Evolutionary conservation across 2,113 vertebrate species (phyloP), one percentile per base, ranked within the genome.

Genomic region (Cebus imitator): DNA sequence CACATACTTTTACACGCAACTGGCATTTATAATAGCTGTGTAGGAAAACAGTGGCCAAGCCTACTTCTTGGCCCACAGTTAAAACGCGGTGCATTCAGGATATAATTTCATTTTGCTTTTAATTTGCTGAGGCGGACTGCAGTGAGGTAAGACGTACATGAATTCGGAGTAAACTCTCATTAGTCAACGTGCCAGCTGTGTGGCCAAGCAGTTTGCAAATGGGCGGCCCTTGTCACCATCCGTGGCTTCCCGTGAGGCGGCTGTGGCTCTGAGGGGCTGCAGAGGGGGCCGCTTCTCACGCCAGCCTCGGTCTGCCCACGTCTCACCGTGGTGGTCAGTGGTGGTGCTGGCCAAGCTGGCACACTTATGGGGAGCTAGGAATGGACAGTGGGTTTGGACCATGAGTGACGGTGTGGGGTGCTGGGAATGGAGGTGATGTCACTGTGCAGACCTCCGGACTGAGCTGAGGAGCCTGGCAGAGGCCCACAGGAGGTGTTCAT

Each of bases 91-190:
- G 2, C 21, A 2, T 43, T 37, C 61, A 17, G 82, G 37, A 6
- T 85, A 0, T 80, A n/a, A 66, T 95, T 85, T 87, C 55, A 4
- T 84, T 90, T 92, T 90, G 89, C 94, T 94, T 95, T 95, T 82
- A 87, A 95, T 97, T 97, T 96, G 94, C 80, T 87, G 6, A 92
- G 90, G 92, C 23, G 61, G 27, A 79, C 80, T 78, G 1, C 20
- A 58, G 83, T 58, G 97, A 95, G 88, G 79, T 93, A 64, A 97
- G 98, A 88, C 9, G 25, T 61, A 80, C 81, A 68, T 96, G 96
- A 97, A 97, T 96, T 95, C 96, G 97, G 95, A 95, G 96, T 94
- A 90, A 97, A 61, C 40, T 73, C 95, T 94, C 81, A 17, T 94
- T 96, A 72, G 79, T 76, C 37, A 40, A n/a, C 97, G 92, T 94